Percentiles rank a stretch among this genome's conserved stretches.
Conservation (phyloP, 1,140 invertebrate species). For the Brachionus rotundiformis region DNA sequence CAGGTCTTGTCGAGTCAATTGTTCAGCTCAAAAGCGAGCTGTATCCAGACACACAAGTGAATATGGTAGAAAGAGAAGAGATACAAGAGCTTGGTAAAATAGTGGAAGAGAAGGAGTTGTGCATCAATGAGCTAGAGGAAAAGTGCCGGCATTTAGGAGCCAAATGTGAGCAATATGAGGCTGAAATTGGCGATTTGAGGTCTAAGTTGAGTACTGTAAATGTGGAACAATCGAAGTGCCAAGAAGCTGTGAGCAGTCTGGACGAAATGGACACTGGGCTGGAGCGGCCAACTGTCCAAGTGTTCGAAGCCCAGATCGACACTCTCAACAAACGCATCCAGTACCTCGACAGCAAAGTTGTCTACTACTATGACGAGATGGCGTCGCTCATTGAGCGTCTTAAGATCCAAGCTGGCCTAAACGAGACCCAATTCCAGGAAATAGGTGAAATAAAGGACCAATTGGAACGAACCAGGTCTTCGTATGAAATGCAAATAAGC, state of each 20-base stretch:
- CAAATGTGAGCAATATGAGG: not conserved
- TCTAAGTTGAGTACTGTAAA: not conserved
- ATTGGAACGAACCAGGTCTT: slow-evolving; percentile 7
- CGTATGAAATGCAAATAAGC: slow-evolving; percentile 48
- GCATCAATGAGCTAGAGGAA: not conserved
- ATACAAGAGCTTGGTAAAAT: not conserved
- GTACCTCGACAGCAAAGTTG: slow-evolving; percentile 12
- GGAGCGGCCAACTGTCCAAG: not conserved
- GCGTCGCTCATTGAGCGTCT: not conserved
- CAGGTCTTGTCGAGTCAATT: not conserved
- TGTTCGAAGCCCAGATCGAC: not conserved
- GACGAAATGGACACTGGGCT: not conserved
- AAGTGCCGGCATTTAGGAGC: not conserved
- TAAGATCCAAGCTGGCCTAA: not conserved
- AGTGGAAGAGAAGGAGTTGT: not conserved
- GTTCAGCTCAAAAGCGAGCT: not conserved
- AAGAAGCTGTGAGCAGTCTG: not conserved
- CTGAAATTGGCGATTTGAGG: not conserved
- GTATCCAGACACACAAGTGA: not conserved
- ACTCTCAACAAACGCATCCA: slow-evolving; percentile 28
- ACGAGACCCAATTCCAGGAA: not conserved
- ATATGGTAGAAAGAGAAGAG: not conserved
- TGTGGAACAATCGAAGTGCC: too few species aligned
- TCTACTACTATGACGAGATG: slow-evolving; percentile 32
- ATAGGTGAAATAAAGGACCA: slow-evolving; percentile 29